Evolutionary conservation across 2,113 vertebrate genomes (phyloP).

Genomic region (Marcusenius ussheri): DNA sequence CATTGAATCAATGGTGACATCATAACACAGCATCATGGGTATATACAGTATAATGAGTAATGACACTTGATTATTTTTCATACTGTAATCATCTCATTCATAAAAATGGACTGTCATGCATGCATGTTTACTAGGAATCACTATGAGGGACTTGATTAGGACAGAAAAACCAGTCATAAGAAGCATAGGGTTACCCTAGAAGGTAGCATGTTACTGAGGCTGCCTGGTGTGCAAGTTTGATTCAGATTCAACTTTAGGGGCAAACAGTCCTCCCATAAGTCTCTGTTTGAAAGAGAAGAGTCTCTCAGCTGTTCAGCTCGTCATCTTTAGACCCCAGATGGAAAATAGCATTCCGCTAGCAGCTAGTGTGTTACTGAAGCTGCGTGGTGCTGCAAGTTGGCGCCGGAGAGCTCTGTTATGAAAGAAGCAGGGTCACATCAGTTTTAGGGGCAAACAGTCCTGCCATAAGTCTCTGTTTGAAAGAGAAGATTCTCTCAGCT

Average conservation of each 20-base stretch:
- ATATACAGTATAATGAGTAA: background rate
- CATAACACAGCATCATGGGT: background rate
- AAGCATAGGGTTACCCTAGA: background rate
- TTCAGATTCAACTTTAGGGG: slow-evolving; percentile 23
- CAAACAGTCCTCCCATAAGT: slow-evolving; percentile 29
- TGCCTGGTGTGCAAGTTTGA: slow-evolving; percentile 20
- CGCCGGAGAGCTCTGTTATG: slow-evolving; percentile 22
- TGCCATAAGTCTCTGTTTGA: slow-evolving; percentile 32
- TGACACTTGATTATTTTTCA: background rate
- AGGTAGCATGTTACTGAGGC: background rate
- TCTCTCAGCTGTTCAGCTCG: slow-evolving; percentile 33
- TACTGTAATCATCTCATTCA: background rate
- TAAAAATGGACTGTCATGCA: background rate
- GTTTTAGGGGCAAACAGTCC: slow-evolving; percentile 24
- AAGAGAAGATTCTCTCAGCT: slow-evolving; percentile 26
- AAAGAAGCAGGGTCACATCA: slow-evolving; percentile 13
- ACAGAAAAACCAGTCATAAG: background rate
- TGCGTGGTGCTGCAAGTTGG: slow-evolving; percentile 13
- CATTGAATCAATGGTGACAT: background rate
- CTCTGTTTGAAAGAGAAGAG: slow-evolving; percentile 32
- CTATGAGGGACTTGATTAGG: background rate
- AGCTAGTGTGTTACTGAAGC: background rate
- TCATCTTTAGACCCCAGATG: slow-evolving; percentile 26
- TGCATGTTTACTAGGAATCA: background rate
- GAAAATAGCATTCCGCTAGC: slow-evolving; percentile 24